These are phyloP conservation scores for Drosophila miranda DNA, from an alignment of 1,140 invertebrate genomes.

Conservation along the genomic window DNA sequence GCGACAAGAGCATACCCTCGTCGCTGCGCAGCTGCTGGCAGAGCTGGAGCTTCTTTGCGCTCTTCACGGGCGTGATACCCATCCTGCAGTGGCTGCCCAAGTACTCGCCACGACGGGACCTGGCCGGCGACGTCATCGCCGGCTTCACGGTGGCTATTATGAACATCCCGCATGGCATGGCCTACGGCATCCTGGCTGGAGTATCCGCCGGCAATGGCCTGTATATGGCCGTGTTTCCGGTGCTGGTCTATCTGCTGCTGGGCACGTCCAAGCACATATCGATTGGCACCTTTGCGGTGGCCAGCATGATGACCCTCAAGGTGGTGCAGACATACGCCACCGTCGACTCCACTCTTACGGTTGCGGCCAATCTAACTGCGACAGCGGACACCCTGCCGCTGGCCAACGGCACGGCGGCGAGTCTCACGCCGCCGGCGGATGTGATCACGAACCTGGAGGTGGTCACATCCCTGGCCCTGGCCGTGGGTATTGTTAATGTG, in stretches of 20 bases:
- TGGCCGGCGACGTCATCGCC: constrained; percentile 87
- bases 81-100: constrained; percentile 87
- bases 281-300: constrained; percentile 95
- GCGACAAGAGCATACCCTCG: constrained; percentile 78
- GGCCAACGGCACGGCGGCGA: constrained; percentile 29
- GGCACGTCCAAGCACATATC: constrained; percentile 96
- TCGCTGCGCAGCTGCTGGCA: constrained; percentile 62
- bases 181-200: constrained; percentile 93
- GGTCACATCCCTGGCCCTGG: constrained; percentile 68
- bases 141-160: constrained; percentile 95
- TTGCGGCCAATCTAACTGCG: constrained; percentile 6
- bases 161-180: constrained; percentile 94
- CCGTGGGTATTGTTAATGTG: constrained; percentile 72
- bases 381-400: constrained; percentile 1
- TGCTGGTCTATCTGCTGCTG: constrained; percentile 93
- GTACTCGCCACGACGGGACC: constrained; percentile 86
- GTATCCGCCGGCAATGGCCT: constrained; percentile 94
- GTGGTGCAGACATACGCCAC: constrained; percentile 82
- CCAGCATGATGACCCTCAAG: constrained; percentile 95
- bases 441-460: constrained; percentile 60
- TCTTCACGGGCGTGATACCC: constrained; percentile 84
- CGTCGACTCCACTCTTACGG: constrained; percentile 26
- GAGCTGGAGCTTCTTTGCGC: constrained; percentile 65
- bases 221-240: constrained; percentile 97
- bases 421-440: constrained; percentile 26